Evolutionary conservation across 2,113 vertebrate genomes (phyloP).

Genomic region (Amblyornis subalaris): DNA sequence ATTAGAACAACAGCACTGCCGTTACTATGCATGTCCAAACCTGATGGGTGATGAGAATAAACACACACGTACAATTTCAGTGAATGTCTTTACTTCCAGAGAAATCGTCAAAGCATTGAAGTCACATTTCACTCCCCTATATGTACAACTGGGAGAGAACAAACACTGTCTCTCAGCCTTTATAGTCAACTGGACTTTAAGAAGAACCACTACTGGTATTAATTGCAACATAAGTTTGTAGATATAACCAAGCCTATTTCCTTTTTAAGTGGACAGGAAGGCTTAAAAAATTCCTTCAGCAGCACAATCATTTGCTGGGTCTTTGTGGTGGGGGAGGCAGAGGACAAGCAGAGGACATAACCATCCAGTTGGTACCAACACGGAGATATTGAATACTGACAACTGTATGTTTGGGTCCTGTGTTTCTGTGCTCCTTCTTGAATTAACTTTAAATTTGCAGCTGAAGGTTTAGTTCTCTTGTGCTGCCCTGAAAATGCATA

Average conservation of each 20-base stretch:
- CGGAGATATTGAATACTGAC: not conserved
- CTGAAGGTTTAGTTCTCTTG: not conserved
- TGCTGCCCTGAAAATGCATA: not conserved
- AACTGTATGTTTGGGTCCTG: not conserved
- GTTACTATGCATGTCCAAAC: not conserved
- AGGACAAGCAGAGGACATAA: not conserved
- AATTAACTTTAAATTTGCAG: not conserved
- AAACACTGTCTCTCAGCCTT: not conserved
- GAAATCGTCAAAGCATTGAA: not conserved
- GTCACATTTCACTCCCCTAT: not conserved
- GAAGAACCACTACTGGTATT: accelerated
- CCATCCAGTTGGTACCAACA: not conserved
- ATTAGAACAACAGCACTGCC: not conserved
- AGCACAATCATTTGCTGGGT: not conserved
- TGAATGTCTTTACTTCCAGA: not conserved
- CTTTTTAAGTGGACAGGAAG: not conserved
- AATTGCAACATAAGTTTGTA: not conserved
- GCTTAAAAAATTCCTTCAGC: not conserved
- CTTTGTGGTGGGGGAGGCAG: not conserved
- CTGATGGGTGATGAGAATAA: not conserved
- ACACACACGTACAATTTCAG: not conserved
- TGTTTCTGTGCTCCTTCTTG: not conserved
- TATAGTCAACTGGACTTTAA: not conserved
- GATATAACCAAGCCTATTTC: not conserved
- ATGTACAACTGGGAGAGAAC: not conserved